Evolutionary conservation across 2,888 invertebrate genomes (phyloP), one percentile per base, ranked within the genome.

Genomic region (Theodoxus fluviatilis): DNA sequence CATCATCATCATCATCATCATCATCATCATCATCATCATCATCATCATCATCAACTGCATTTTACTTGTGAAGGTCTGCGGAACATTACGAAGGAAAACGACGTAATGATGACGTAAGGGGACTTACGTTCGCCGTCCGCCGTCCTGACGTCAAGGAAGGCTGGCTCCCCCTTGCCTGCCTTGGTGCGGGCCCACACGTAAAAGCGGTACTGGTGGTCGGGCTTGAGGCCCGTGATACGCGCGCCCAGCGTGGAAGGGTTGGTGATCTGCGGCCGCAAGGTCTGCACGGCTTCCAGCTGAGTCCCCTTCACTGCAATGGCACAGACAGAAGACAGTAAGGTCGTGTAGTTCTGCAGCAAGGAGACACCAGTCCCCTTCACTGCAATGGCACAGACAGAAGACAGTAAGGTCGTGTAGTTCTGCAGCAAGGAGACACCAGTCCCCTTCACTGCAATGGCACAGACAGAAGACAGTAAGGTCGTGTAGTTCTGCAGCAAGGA

Each of bases 171-270:
- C 83, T 94, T 93, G 15, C 98, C 98, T 66, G 93, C 93, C 77
- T 90, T 91, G 0, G 98, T 98, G 57, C 93, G 93, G 0, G 96
- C 98, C 77, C 92, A 90, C 75, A 99, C 94, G 71, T 87, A 88
- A 74, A 90, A 88, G 43, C 90, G 91, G 87, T 98, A 99, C 84
- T 94, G 94, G 0, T 95, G 94, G 80, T 93, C 93, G 0, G 95
- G 92, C 79, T 93, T 91, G n/a, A 99, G 89, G 0, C 94, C 93
- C 1, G 94, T 94, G 78, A 98, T 89, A 89, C 95, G 95, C 38
- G 94, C 94, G 79, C 91, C 90, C 64, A 92, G 92, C 75, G 91
- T 91, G 74, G 92, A 91, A 0, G 95, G 93, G 86, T 95, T 93
- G 9, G 83, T 88, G 76, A 97, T 93, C 74, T 81, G 80, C 0